Base-by-base conservation (phyloP, 1,140 invertebrate genomes). In the Bradysia coprophila region DNA sequence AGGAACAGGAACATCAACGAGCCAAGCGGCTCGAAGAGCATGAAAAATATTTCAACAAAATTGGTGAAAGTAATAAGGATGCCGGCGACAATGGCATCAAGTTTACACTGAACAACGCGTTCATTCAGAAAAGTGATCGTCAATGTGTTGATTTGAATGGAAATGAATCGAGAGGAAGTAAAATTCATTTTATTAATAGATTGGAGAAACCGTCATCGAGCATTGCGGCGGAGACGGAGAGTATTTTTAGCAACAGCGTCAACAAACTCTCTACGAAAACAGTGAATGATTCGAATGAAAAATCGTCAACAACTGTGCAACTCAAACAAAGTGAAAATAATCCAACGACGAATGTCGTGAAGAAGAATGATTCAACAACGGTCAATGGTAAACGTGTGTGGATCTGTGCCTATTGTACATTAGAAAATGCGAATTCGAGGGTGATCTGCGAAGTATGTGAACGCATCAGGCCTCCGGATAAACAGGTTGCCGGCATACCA, bases 381-480 rank as follows among this genome's bases (percentile, higher is more conserved):
- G 3, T n/a, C 28, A 31, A 28, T 43, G 34, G 19, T 11, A 16
- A 21, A 19, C 21, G 22, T 13, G 38, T 43, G 34, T 73, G 71
- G 71, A 50, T 55, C 5, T 73, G 71, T 51, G 57, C 65, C 4
- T 58, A 64, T 41, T 73, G 71, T 46, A 67, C 66, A 11, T 43
- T 71, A 19, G 63, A 66, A 49, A 73, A 73, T 49, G 61, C 64
- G 4, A 55, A 62, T 38, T 72, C 69, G 69, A 62, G 65, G 44
- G 58, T 70, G 18, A 66, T 68, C 20, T 73, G 71, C 48, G 66
- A 68, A 41, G 67, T 66, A 5, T 73, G 71, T 46, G 64, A 63
- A 20, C 56, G 58, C 38, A 53, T 55, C 39, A 54, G 63, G 51
- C 55, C 56, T 10, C 61, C 55, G 38, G 36, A 45, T 13, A 41